Conservation (phyloP, 2,888 invertebrate species). For the Masnerella sp. region DNA sequence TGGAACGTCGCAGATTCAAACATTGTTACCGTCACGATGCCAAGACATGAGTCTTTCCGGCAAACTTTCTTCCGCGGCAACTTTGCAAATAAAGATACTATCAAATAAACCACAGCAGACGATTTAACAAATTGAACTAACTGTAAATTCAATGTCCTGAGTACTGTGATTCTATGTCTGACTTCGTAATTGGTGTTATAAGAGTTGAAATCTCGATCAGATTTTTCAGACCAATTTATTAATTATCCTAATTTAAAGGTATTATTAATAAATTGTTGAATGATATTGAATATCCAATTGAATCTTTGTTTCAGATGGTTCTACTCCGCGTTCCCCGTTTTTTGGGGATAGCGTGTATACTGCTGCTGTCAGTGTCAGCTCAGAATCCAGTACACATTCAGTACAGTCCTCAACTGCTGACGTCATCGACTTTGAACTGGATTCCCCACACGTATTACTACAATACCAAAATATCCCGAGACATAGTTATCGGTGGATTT, state of each 20-base stretch:
- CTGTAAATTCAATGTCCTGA: too few relatives aligned
- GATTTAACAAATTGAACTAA: too few relatives aligned
- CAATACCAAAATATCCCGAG: slow-evolving; percentile 80
- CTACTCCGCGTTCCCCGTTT: slow-evolving; percentile 51
- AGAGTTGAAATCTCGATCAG: too few relatives aligned
- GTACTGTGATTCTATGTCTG: too few relatives aligned
- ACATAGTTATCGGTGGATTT: slow-evolving; percentile 82
- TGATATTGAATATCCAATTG: too few relatives aligned
- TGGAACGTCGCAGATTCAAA: slow-evolving; percentile 43
- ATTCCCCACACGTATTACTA: slow-evolving; percentile 80
- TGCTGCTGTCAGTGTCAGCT: slow-evolving; percentile 60
- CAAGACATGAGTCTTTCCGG: too few relatives aligned
- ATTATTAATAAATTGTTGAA: too few relatives aligned
- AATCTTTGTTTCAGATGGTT: slow-evolving; percentile 65
- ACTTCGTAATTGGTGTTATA: too few relatives aligned
- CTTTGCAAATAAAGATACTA: too few relatives aligned
- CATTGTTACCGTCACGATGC: slow-evolving; percentile 20
- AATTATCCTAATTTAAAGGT: too few relatives aligned
- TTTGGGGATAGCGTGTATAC: slow-evolving; percentile 42
- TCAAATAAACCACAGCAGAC: too few relatives aligned
- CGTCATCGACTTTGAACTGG: slow-evolving; percentile 82
- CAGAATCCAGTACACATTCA: slow-evolving; percentile 77
- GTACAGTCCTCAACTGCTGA: slow-evolving; percentile 81
- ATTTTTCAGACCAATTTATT: too few relatives aligned
- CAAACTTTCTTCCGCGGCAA: slow-evolving; percentile 20